Percentiles rank a stretch among this genome's conserved stretches.
These are phyloP conservation scores for Phoebastria nigripes DNA, from an alignment of 2,797 vertebrate species.

Conservation along the genomic window DNA sequence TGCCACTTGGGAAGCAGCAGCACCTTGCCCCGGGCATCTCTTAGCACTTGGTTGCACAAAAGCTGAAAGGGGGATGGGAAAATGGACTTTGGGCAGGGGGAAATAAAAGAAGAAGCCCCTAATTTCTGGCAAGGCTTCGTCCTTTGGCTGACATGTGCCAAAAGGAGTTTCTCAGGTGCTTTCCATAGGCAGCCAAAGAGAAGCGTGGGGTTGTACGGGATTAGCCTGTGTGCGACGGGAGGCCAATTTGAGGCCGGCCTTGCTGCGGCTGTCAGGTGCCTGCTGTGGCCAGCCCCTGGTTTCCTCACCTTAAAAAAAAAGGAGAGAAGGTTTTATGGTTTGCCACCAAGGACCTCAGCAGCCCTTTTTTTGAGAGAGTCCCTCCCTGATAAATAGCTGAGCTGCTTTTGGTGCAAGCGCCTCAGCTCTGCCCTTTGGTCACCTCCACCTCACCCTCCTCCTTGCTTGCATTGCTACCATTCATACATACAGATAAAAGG, in stretches of 20 bases:
- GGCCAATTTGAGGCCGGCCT: background rate
- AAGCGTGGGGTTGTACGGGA: accelerated
- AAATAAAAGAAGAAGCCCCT: background rate
- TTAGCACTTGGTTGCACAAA: background rate
- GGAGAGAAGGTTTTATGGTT: background rate
- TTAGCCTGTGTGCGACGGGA: accelerated
- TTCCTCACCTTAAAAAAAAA: background rate
- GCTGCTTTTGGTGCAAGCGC: background rate
- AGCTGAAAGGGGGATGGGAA: background rate
- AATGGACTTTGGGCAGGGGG: background rate
- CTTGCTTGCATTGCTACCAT: background rate
- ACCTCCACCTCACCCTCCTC: background rate
- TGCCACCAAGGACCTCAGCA: background rate
- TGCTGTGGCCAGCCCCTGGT: background rate
- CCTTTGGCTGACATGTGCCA: background rate
- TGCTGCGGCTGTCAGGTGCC: accelerated
- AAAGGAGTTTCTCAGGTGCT: background rate
- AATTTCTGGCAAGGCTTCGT: background rate
- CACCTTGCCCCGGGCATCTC: accelerated
- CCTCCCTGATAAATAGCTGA: background rate
- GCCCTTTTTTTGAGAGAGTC: background rate
- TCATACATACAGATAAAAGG: background rate
- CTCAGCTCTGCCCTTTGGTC: background rate
- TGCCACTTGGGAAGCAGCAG: background rate
- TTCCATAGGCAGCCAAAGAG: background rate